Evolutionary conservation across 2,797 vertebrate species (phyloP).

Genomic region (Leptatherina wallacei): DNA sequence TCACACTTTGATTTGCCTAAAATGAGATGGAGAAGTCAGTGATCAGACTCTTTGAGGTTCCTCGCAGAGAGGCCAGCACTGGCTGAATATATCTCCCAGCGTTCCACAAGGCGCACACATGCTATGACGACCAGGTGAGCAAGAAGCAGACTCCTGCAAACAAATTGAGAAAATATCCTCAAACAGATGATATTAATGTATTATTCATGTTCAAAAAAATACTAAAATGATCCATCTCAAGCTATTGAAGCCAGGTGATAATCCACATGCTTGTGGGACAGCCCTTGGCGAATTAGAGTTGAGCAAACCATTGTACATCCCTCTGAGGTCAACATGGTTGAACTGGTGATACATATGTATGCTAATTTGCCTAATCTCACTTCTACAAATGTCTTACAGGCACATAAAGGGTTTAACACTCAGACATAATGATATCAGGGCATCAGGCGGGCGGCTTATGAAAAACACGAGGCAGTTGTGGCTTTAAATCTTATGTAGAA

Average conservation of each 20-base stretch:
- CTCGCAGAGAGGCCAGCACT: slow-evolving; percentile 68
- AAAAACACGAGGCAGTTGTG: slow-evolving; percentile 65
- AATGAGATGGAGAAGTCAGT: slow-evolving; percentile 83
- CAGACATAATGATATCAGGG: slow-evolving; percentile 82
- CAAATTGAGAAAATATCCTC: slow-evolving; percentile 73
- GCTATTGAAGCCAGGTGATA: slow-evolving; percentile 82
- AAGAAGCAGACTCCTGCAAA: slow-evolving; percentile 68
- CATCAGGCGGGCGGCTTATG: slow-evolving; percentile 72
- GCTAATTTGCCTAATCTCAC: slow-evolving; percentile 85
- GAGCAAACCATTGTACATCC: slow-evolving; percentile 75
- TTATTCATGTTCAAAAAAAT: slow-evolving; percentile 76
- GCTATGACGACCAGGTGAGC: slow-evolving; percentile 72
- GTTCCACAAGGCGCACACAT: slow-evolving; percentile 49
- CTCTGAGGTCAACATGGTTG: slow-evolving; percentile 82
- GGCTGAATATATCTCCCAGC: slow-evolving; percentile 62
- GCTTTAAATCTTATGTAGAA: slow-evolving; percentile 61
- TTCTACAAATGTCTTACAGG: slow-evolving; percentile 84
- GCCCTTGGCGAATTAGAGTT: slow-evolving; percentile 77
- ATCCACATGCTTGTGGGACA: slow-evolving; percentile 76
- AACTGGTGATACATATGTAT: slow-evolving; percentile 83
- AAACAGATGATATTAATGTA: slow-evolving; percentile 77
- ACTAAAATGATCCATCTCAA: slow-evolving; percentile 78
- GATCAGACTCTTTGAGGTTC: slow-evolving; percentile 83
- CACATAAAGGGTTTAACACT: slow-evolving; percentile 83
- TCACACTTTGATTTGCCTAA: slow-evolving; percentile 88